Conservation (phyloP, 2,113 vertebrate genomes). For the Festucalex cinctus region DNA sequence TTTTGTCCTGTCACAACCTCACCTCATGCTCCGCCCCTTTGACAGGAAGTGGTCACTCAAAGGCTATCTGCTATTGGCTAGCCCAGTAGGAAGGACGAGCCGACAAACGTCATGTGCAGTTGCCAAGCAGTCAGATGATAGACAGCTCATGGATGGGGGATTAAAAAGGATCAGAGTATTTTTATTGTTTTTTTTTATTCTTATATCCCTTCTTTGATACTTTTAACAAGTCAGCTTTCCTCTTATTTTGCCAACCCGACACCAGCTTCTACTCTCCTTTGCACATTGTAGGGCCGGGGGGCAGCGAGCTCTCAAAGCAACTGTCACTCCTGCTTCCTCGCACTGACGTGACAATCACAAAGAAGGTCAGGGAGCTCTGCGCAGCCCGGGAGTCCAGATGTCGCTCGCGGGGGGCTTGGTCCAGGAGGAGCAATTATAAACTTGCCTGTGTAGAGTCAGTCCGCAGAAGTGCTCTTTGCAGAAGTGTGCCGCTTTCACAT, state of each 20-base stretch:
- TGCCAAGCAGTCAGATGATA: constrained; percentile 52
- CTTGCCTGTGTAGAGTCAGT: not conserved
- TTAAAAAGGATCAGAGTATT: constrained; percentile 50
- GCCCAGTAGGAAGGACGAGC: constrained; percentile 5
- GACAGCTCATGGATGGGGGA: constrained; percentile 49
- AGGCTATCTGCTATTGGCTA: constrained; percentile 35
- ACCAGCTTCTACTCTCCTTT: not conserved
- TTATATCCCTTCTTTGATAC: not conserved
- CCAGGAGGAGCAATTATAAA: constrained; percentile 2
- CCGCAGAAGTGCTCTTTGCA: not conserved
- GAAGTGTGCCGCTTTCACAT: not conserved
- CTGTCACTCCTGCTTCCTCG: constrained; percentile 47
- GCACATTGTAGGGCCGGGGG: not conserved
- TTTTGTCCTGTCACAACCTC: constrained; percentile 12
- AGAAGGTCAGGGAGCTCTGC: constrained; percentile 25
- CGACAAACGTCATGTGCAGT: constrained; percentile 30
- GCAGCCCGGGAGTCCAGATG: constrained; percentile 26
- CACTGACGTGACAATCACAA: constrained; percentile 53
- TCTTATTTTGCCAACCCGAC: constrained; percentile 1
- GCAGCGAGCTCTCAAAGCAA: constrained; percentile 16
- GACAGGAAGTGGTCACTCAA: constrained; percentile 29
- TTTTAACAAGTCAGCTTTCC: not conserved
- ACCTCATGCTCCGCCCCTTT: constrained; percentile 1
- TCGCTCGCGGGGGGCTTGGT: constrained; percentile 18
- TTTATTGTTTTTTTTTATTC: constrained; percentile 48